Percentiles rank a stretch among this genome's conserved stretches.
phyloP scores from a whole-genome alignment of 2,113 vertebrate genomes.

The Halichoeres trimaculatus region DNA sequence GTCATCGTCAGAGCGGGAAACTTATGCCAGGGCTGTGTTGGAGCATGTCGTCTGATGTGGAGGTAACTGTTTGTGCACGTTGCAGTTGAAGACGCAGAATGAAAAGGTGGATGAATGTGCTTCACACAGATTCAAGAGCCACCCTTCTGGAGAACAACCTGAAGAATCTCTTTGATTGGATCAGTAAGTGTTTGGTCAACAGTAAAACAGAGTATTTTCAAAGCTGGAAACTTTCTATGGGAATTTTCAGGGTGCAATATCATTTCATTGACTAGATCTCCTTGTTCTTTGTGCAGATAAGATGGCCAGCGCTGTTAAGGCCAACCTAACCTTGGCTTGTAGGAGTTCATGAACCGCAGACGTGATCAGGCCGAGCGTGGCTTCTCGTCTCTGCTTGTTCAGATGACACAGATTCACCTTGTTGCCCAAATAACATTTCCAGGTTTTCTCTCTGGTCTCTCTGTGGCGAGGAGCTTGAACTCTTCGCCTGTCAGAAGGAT shows the following conservation, averaged over 20 bases:
- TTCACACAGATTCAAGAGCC: neutral
- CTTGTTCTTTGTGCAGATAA: slow-evolving; percentile 9
- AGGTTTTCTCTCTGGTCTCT: neutral
- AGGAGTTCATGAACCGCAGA: slow-evolving; percentile 5
- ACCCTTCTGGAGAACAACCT: too few relatives aligned
- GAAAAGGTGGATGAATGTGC: neutral
- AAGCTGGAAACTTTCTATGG: too few relatives aligned
- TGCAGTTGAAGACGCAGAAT: neutral
- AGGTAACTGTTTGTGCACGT: neutral
- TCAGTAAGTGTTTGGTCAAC: too few relatives aligned
- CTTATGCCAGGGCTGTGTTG: slow-evolving; percentile 28
- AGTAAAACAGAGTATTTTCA: too few relatives aligned
- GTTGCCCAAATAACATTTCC: neutral
- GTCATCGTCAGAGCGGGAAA: slow-evolving; percentile 9
- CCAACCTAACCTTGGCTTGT: neutral
- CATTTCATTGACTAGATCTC: neutral
- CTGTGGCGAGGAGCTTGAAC: neutral
- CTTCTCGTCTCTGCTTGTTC: neutral
- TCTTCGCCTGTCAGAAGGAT: neutral
- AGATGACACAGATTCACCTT: slow-evolving; percentile 2
- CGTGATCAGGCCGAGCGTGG: neutral
- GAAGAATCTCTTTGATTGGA: too few relatives aligned
- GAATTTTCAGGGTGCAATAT: too few relatives aligned
- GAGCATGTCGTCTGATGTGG: slow-evolving; percentile 27
- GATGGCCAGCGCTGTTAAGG: neutral